phyloP scores from a whole-genome alignment of 2,797 vertebrate species.

The Myotis vivesi region DNA sequence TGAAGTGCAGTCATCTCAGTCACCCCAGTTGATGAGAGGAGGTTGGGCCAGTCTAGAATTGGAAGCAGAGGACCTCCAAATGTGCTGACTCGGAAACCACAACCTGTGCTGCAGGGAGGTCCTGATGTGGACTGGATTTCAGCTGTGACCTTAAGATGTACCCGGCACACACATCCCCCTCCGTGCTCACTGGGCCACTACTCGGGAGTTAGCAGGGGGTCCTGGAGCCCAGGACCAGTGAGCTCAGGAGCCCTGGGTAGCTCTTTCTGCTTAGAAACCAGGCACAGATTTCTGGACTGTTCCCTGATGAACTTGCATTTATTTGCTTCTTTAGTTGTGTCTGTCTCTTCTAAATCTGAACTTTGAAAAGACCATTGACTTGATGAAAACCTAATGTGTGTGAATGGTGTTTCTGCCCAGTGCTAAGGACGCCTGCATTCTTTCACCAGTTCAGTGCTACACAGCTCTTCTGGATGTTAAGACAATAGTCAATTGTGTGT shows the following conservation, averaged over 20 bases:
- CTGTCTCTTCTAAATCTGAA: background rate
- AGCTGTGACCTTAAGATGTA: background rate
- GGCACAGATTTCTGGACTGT: accelerated
- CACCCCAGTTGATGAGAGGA: background rate
- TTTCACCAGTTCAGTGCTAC: accelerated
- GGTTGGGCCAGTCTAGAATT: background rate
- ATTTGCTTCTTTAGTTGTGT: background rate
- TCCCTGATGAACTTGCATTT: background rate
- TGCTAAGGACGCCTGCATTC: background rate
- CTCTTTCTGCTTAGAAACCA: background rate
- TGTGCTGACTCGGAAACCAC: background rate
- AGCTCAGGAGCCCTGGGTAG: background rate
- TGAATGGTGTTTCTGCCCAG: background rate
- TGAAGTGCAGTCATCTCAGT: background rate
- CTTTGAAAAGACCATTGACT: background rate
- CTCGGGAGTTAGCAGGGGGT: background rate
- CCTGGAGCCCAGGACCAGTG: background rate
- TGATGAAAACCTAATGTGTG: background rate
- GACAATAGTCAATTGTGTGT: background rate
- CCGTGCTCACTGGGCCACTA: background rate
- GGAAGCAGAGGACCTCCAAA: background rate
- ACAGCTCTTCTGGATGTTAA: background rate
- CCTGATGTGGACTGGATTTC: background rate
- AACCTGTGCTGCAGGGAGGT: no score
- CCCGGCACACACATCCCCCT: accelerated